A percentile compares a stretch with the other conserved stretches of the same genome.
These are phyloP conservation scores for Chelmon rostratus DNA, from an alignment of 2,797 vertebrate genomes.

Conservation along the genomic window DNA sequence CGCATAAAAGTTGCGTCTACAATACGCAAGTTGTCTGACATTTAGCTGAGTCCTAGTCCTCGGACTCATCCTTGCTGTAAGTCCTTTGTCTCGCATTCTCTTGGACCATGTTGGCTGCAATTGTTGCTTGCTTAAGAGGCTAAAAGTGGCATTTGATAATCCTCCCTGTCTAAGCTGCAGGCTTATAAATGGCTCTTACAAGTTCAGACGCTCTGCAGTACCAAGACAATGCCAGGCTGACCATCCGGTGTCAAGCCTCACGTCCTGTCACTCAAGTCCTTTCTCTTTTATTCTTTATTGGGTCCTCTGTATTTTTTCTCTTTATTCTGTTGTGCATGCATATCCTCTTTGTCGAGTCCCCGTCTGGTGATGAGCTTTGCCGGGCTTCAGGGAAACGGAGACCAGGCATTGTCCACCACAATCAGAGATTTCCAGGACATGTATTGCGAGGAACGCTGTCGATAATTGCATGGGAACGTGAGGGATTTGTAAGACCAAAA, in stretches of 20 bases:
- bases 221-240: slow-evolving; percentile 57
- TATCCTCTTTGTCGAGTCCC: slow-evolving; percentile 31
- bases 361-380: slow-evolving; percentile 27
- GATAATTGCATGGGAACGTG: slow-evolving; percentile 35
- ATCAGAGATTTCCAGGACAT: slow-evolving; percentile 50
- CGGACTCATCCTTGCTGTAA: slow-evolving; percentile 41
- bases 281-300: slow-evolving; percentile 24
- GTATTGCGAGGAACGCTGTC: slow-evolving; percentile 22
- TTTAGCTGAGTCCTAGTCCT: slow-evolving; percentile 66
- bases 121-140: slow-evolving; percentile 76
- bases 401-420: slow-evolving; percentile 44
- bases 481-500: slow-evolving; percentile 27
- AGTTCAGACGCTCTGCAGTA: slow-evolving; percentile 50
- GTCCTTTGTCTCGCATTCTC: slow-evolving; percentile 65
- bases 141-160: slow-evolving; percentile 81
- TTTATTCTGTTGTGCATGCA: not conserved
- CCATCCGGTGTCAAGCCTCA: slow-evolving; percentile 34
- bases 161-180: slow-evolving; percentile 75
- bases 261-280: slow-evolving; percentile 19
- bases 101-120: slow-evolving; percentile 61
- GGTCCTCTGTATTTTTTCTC: not conserved
- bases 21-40: slow-evolving; percentile 73
- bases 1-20: slow-evolving; percentile 49
- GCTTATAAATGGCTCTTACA: slow-evolving; percentile 64
- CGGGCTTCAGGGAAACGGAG: slow-evolving; percentile 45